Evolutionary conservation across 2,888 invertebrate genomes (phyloP).

Genomic region (Platycnemis pennipes): DNA sequence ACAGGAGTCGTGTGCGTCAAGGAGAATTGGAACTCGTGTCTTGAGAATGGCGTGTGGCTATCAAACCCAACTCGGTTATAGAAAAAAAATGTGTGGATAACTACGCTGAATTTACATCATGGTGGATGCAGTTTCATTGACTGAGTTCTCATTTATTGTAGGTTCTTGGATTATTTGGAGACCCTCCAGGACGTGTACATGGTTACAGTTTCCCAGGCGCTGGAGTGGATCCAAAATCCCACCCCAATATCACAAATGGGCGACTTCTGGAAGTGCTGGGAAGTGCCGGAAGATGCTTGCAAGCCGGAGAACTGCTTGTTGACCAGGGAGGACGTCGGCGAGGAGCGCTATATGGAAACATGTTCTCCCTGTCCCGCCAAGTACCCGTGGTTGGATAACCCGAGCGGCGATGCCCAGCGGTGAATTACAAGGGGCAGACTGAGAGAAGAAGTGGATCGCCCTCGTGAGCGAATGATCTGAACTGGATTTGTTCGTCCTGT

Average conservation of each 20-base stretch:
- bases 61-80: too few relatives aligned
- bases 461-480: neutral
- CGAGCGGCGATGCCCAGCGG: conserved; percentile 77
- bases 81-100: too few relatives aligned
- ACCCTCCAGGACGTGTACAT: conserved; percentile 82
- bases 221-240: conserved; percentile 83
- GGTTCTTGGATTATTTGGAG: conserved; percentile 82
- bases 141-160: conserved; percentile 46
- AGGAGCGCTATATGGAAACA: conserved; percentile 79
- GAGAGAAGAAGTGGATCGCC: neutral
- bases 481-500: neutral
- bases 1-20: too few relatives aligned
- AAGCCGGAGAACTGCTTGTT: conserved; percentile 74
- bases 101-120: too few relatives aligned
- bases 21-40: too few relatives aligned
- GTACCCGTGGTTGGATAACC: conserved; percentile 83
- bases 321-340: conserved; percentile 74
- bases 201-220: conserved; percentile 80
- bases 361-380: conserved; percentile 80
- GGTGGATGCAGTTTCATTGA: too few relatives aligned
- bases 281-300: conserved; percentile 71
- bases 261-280: conserved; percentile 75
- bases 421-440: neutral
- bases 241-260: conserved; percentile 78
- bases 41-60: too few relatives aligned